Evolutionary conservation across 2,888 invertebrate genomes (phyloP), one percentile per base, ranked within the genome.

Genomic region (Salticus scenicus): DNA sequence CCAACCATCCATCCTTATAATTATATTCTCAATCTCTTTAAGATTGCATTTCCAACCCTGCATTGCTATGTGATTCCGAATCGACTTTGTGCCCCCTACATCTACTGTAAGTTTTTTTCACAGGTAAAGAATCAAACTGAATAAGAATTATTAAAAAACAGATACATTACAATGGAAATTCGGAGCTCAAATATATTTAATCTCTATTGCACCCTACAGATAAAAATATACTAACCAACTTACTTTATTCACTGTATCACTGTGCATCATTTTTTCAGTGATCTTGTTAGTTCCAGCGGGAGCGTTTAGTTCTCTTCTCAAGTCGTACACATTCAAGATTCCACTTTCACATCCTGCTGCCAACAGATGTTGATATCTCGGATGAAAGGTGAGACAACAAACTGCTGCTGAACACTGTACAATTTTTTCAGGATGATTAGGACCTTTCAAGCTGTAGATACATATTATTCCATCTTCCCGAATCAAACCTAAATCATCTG

Each of bases 371-470:
- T 63, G 69, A 0, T 31, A 41, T 0, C 8, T 5, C 17, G 73
- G 78, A 33, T 85, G 84, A 66, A 85, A 85, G 0, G 42, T 27
- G 10, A 85, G 37, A 47, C 74, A 42, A 33, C 70, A 64, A 31
- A 85, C 74, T 0, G 77, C 79, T 8, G 69, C 66, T 1, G 63
- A 5, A 28, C 78, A 70, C 1, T 8, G 31, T 20, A 74, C 30
- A 4, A 73, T 78, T 27, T 30, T 37, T 17, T 85, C 74, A 4
- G 84, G 84, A 24, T 70, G n/a, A 1, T 57, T 42, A 0, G 84
- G 78, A 1, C 84, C 42, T 63, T 85, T 85, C 63, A 85, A 24
- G 47, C 78, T 85, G 63, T 57, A 79, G 1, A 85, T 37, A 33
- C 74, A 74, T 27, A 78, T 5, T 27, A 33, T 42, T 14, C 84